These are phyloP conservation scores for Capreolus pygargus DNA, from an alignment of 2,113 vertebrate genomes.

Conservation along the genomic window DNA sequence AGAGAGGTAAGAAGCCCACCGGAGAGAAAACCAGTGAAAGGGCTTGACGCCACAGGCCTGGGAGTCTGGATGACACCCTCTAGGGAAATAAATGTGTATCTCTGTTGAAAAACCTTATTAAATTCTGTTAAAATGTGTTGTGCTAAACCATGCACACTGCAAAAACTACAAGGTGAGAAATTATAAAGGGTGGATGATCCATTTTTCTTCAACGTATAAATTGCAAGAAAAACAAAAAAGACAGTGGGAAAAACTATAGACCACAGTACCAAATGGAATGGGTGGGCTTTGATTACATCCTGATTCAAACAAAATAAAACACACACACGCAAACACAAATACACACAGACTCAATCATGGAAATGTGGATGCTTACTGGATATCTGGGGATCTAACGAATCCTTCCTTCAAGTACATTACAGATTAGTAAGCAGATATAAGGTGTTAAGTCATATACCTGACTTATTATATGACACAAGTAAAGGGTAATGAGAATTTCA, in stretches of 20 bases:
- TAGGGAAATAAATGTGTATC: not conserved
- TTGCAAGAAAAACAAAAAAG: not conserved
- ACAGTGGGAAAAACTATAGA: not conserved
- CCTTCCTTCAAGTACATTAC: not conserved
- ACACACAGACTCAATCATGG: not conserved
- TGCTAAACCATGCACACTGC: not conserved
- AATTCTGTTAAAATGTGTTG: not conserved
- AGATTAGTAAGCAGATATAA: not conserved
- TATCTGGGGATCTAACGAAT: not conserved
- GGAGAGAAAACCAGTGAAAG: not conserved
- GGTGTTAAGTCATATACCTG: not conserved
- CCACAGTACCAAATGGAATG: not conserved
- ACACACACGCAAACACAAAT: not conserved
- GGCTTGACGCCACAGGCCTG: not conserved
- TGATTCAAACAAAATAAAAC: not conserved
- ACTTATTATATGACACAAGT: not conserved
- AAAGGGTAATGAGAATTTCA: not conserved
- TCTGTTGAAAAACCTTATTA: not conserved
- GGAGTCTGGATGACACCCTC: accelerated
- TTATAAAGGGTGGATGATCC: not conserved
- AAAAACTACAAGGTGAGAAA: not conserved
- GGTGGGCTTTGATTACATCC: not conserved
- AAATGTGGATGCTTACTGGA: not conserved
- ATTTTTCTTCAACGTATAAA: not conserved
- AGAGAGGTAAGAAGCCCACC: not conserved